Conservation (phyloP, 2,888 invertebrate species). For the Conus canariensis region DNA sequence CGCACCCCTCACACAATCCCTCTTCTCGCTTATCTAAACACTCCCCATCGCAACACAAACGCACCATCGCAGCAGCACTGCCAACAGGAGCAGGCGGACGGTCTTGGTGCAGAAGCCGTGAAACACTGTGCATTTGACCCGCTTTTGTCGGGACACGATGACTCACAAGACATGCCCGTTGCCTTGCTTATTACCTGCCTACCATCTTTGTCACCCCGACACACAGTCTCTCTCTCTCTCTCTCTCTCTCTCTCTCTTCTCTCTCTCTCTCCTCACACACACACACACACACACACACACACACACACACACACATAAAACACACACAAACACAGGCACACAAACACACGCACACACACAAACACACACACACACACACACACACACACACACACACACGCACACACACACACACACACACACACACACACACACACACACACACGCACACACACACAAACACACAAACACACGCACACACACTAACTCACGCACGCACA, state of each 20-base stretch:
- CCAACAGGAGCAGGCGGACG: too few relatives aligned
- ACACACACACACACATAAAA: neutral
- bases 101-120: too few relatives aligned
- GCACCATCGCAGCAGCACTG: too few relatives aligned
- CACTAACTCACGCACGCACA: too few relatives aligned
- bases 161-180: too few relatives aligned
- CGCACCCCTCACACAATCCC: too few relatives aligned
- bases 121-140: too few relatives aligned
- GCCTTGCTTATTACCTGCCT: neutral
- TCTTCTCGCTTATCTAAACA: too few relatives aligned
- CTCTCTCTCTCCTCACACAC: neutral
- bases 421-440: conserved; percentile 18
- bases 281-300: conserved; percentile 26
- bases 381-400: conserved; percentile 10
- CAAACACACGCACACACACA: neutral
- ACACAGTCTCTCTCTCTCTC: neutral
- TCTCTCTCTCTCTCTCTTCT: neutral
- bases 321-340: too few relatives aligned
- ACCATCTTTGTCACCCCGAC: neutral
- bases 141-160: too few relatives aligned
- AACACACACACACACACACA: conserved; percentile 19
- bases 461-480: neutral
- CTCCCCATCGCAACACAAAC: too few relatives aligned
- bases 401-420: conserved; percentile 30
- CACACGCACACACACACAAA: neutral